Percentiles rank a stretch among this genome's conserved stretches.
Evolutionary conservation across 2,888 invertebrate genomes (phyloP).

Genomic region (Theretra japonica): DNA sequence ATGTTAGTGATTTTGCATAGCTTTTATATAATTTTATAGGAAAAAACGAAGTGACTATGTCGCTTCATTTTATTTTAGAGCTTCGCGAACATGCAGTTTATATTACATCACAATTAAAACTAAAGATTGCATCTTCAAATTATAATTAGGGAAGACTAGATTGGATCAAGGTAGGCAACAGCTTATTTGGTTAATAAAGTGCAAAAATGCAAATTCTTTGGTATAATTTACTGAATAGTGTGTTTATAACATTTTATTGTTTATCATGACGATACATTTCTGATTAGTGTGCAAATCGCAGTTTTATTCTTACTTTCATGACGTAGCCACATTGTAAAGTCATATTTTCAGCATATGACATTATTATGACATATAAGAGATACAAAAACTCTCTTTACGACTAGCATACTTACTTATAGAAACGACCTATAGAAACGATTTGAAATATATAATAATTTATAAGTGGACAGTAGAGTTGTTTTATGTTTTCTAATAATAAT

Average conservation of each 20-base stretch:
- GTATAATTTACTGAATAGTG: neutral
- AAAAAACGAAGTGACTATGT: neutral
- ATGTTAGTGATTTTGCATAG: too few relatives aligned
- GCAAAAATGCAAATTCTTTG: conserved; percentile 20
- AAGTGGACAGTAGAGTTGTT: neutral
- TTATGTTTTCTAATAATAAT: neutral
- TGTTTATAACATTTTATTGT: neutral
- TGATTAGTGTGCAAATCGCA: neutral
- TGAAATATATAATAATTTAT: neutral
- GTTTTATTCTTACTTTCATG: neutral
- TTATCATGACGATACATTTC: neutral
- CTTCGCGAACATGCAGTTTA: neutral
- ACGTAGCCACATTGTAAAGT: neutral
- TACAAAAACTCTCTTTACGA: neutral
- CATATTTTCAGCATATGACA: neutral
- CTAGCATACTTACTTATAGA: conserved; percentile 5
- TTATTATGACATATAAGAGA: too few relatives aligned
- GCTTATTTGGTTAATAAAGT: neutral
- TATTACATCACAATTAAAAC: neutral
- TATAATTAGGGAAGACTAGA: conserved; percentile 23
- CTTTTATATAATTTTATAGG: neutral
- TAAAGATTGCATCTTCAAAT: neutral
- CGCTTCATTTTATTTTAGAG: neutral
- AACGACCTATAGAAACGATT: neutral
- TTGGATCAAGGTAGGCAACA: neutral